Evolutionary conservation across 2,888 invertebrate species (phyloP).

Genomic region (Icerya purchasi): DNA sequence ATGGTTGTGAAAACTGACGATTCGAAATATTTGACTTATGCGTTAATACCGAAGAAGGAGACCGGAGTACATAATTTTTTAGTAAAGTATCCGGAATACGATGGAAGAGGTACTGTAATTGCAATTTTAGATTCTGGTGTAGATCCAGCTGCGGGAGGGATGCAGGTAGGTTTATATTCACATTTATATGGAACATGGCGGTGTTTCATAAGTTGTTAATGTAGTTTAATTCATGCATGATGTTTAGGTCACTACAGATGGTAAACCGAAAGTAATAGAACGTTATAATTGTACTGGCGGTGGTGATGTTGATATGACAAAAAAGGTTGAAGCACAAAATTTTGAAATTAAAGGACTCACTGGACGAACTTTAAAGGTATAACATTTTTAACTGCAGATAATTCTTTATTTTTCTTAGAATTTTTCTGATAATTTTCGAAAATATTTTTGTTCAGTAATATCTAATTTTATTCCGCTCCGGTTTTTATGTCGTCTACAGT

Average conservation of each 20-base stretch:
- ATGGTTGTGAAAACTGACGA: too few relatives aligned
- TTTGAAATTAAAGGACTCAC: constrained; percentile 64
- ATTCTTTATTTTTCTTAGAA: constrained; percentile 4
- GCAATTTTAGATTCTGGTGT: constrained; percentile 96
- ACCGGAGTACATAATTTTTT: constrained; percentile 74
- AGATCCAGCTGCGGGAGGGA: constrained; percentile 84
- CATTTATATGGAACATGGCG: neutral
- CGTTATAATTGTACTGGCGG: constrained; percentile 88
- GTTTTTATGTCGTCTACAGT: too few relatives aligned
- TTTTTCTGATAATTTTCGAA: neutral
- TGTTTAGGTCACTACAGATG: constrained; percentile 60
- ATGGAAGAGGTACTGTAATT: constrained; percentile 77
- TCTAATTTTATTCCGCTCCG: too few relatives aligned
- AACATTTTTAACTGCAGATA: constrained; percentile 9
- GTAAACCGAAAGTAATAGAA: constrained; percentile 79
- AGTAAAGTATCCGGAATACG: constrained; percentile 67
- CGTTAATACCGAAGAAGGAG: constrained; percentile 80
- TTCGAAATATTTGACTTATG: constrained; percentile 53
- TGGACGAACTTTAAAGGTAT: constrained; percentile 69
- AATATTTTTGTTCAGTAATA: neutral
- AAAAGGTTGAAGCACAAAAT: constrained; percentile 43
- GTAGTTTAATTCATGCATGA: neutral
- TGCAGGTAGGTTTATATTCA: constrained; percentile 44
- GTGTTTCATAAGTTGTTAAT: neutral
- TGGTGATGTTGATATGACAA: constrained; percentile 86